These are phyloP conservation scores for Caenorhabditis sp. DNA, from an alignment of 2,888 invertebrate species.

Conservation along the genomic window DNA sequence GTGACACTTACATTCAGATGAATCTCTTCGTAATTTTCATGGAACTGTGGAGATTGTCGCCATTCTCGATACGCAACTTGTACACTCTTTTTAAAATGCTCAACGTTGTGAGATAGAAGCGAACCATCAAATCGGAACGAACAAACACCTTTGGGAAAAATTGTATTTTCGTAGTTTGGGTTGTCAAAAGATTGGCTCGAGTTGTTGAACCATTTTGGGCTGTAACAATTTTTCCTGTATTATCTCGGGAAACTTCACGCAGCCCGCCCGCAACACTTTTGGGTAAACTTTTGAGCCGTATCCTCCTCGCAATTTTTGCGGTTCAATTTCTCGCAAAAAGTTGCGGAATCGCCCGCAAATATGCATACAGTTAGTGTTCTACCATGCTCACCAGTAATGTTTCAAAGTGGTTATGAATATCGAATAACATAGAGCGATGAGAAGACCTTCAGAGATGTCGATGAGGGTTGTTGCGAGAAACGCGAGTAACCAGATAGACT, in stretches of 20 bases:
- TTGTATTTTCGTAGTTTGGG: conserved; percentile 53
- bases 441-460: conserved; percentile 69
- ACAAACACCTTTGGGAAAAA: conserved; percentile 70
- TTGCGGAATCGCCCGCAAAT: too few species aligned
- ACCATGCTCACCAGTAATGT: conserved; percentile 67
- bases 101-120: conserved; percentile 73
- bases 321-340: too few species aligned
- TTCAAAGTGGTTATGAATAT: conserved; percentile 69
- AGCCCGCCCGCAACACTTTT: too few species aligned
- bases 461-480: conserved; percentile 65
- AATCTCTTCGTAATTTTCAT: too few species aligned
- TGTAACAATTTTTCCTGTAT: conserved; percentile 66
- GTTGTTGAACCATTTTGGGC: conserved; percentile 60
- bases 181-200: conserved; percentile 64
- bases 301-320: too few species aligned
- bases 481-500: conserved; percentile 70
- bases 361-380: neutral
- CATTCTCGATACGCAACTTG: conserved; percentile 45
- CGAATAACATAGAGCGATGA: conserved; percentile 66
- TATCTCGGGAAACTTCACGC: too few species aligned
- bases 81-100: conserved; percentile 59
- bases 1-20: too few species aligned
- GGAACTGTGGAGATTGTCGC: conserved; percentile 49
- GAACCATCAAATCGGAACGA: conserved; percentile 74
- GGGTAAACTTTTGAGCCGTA: too few species aligned